Conservation (phyloP, 2,797 vertebrate genomes). For the Esox masquinongy region DNA sequence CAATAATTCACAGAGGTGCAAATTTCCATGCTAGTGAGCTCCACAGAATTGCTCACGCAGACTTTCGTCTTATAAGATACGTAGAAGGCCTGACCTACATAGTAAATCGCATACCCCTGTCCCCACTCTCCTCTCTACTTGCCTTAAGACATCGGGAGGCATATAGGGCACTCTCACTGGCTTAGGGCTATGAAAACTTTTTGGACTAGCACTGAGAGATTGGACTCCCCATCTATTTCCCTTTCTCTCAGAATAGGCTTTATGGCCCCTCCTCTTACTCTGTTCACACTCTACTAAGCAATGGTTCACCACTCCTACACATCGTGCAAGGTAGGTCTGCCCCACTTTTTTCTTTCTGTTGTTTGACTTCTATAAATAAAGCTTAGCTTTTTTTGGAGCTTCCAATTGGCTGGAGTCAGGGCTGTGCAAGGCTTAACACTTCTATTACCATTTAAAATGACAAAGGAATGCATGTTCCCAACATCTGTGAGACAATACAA, state of each 20-base stretch:
- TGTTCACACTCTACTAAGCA: constrained; percentile 72
- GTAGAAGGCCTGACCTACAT: constrained; percentile 50
- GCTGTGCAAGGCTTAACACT: constrained; percentile 71
- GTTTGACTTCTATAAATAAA: constrained; percentile 81
- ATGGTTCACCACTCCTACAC: constrained; percentile 72
- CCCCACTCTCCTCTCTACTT: background rate
- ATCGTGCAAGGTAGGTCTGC: constrained; percentile 81
- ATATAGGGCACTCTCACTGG: constrained; percentile 34
- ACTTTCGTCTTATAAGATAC: constrained; percentile 29
- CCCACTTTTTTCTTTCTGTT: constrained; percentile 81
- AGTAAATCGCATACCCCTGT: constrained; percentile 31
- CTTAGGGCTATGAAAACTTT: constrained; percentile 45
- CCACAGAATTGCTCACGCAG: constrained; percentile 37
- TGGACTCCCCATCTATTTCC: constrained; percentile 13
- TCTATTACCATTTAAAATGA: constrained; percentile 64
- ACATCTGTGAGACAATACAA: constrained; percentile 32
- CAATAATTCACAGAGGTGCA: constrained; percentile 51
- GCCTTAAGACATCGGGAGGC: constrained; percentile 28
- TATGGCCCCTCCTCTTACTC: constrained; percentile 38
- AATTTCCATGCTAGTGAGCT: constrained; percentile 45
- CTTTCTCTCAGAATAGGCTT: constrained; percentile 5
- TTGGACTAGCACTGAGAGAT: constrained; percentile 19
- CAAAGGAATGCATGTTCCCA: constrained; percentile 37
- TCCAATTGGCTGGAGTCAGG: constrained; percentile 68
- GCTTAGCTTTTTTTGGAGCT: constrained; percentile 58